Conservation (phyloP, 1,140 invertebrate genomes). For the Philotrypesis tridentata region DNA sequence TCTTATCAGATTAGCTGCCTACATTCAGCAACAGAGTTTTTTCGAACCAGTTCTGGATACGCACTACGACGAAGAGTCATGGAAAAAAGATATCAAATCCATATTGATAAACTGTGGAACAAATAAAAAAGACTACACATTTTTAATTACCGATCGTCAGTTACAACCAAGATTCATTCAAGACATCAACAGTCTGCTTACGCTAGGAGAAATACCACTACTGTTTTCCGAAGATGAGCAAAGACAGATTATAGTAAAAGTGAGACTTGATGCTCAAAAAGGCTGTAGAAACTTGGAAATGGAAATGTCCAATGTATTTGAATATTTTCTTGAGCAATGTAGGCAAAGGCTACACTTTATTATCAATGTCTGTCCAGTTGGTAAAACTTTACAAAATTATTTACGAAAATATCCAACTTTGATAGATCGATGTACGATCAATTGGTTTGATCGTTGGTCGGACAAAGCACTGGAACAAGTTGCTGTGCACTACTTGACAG, state of each 20-base stretch:
- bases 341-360: slow-evolving; percentile 80
- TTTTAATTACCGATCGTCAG: slow-evolving; percentile 78
- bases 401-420: slow-evolving; percentile 55
- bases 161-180: slow-evolving; percentile 77
- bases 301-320: slow-evolving; percentile 75
- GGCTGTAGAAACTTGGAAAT: slow-evolving; percentile 75
- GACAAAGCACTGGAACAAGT: slow-evolving; percentile 81
- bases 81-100: slow-evolving; percentile 78
- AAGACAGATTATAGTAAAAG: slow-evolving; percentile 75
- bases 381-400: slow-evolving; percentile 72
- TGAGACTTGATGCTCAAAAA: slow-evolving; percentile 70
- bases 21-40: slow-evolving; percentile 76
- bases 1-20: slow-evolving; percentile 76
- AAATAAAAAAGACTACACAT: slow-evolving; percentile 72
- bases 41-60: slow-evolving; percentile 77
- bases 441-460: slow-evolving; percentile 83
- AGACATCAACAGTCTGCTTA: slow-evolving; percentile 79
- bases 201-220: slow-evolving; percentile 79
- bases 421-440: slow-evolving; percentile 53
- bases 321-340: slow-evolving; percentile 78
- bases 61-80: slow-evolving; percentile 72
- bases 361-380: slow-evolving; percentile 79
- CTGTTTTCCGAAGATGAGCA: slow-evolving; percentile 78
- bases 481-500: slow-evolving; percentile 78
- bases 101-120: slow-evolving; percentile 75